Evolutionary conservation across 2,113 vertebrate genomes (phyloP), one percentile per base, ranked within the genome.

Genomic region (Mesoclemmys tuberculata): DNA sequence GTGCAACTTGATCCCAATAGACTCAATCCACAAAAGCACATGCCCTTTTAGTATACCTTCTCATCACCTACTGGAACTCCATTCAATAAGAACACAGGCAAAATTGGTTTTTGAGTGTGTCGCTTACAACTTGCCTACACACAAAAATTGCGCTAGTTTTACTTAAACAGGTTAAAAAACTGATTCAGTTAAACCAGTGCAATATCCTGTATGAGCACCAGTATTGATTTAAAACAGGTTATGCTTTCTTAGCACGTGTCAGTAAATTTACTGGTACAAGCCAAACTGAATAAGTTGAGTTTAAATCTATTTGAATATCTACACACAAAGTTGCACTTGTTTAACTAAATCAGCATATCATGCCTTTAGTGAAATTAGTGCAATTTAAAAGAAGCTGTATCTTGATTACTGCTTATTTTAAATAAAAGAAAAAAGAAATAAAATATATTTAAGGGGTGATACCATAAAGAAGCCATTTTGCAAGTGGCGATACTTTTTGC

Each of bases 211-310:
- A 82, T 89, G 91, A 94, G 11, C 88, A 85, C 92, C 96, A 94
- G 48, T 89, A 38, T 82, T 90, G 44, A 2, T 92, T 94, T 96
- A 88, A 89, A 84, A 92, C 88, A 89, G 93, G 84, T 88, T 93
- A 12, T 87, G 91, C 92, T 91, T 92, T 71, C 90, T 88, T 80
- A 90, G 95, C 85, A 92, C 89, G 61, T 89, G 93, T 94, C 93
- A 92, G 95, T 96, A 27, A 94, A 93, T 96, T 96, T 94, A 94
- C 11, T 1, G 93, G 80, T 84, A 81, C 2, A 0, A 93, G 91
- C 95, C 90, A 94, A 97, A 97, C 96, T 96, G 97, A 95, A 95
- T 95, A 94, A 94, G 87, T 89, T 93, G 14, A 88, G 81, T 88
- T 88, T 52, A 27, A 82, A 90, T 91, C 91, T 94, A 92, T 97